Evolutionary conservation across 2,113 vertebrate genomes (phyloP).

Genomic region (Halcyon senegalensis): DNA sequence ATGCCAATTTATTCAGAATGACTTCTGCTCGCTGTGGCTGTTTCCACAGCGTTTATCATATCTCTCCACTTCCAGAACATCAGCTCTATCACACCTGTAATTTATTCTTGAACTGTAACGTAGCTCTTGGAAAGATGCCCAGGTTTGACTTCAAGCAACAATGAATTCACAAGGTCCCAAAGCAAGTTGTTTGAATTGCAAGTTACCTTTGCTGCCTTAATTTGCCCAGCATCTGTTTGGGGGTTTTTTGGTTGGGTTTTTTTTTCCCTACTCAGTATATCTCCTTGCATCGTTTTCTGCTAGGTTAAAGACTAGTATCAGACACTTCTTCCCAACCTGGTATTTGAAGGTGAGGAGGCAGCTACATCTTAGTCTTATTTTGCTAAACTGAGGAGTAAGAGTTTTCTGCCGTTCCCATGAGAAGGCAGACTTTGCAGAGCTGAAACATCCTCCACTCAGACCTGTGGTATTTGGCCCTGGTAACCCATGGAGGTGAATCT

Average conservation of each 20-base stretch:
- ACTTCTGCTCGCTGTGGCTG: conserved; percentile 16
- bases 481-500: not conserved
- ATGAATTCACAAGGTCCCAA: conserved; percentile 45
- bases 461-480: not conserved
- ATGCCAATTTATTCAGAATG: conserved; percentile 34
- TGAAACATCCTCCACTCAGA: not conserved
- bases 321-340: not conserved
- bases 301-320: not conserved
- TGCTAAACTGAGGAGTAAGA: not conserved
- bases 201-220: conserved; percentile 20
- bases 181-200: conserved; percentile 8
- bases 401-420: not conserved
- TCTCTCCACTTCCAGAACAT: conserved; percentile 47
- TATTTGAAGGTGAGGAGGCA: not conserved
- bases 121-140: conserved; percentile 51
- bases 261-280: not conserved
- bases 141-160: conserved; percentile 26
- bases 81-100: conserved; percentile 60
- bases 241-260: not conserved
- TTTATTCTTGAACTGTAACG: conserved; percentile 41
- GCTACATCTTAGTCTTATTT: not conserved
- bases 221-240: not conserved
- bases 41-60: conserved; percentile 8
- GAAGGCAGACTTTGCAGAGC: not conserved
- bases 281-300: not conserved